Evolutionary conservation across 2,797 vertebrate species (phyloP), one percentile per base, ranked within the genome.

Genomic region (Lateolabrax maculatus): DNA sequence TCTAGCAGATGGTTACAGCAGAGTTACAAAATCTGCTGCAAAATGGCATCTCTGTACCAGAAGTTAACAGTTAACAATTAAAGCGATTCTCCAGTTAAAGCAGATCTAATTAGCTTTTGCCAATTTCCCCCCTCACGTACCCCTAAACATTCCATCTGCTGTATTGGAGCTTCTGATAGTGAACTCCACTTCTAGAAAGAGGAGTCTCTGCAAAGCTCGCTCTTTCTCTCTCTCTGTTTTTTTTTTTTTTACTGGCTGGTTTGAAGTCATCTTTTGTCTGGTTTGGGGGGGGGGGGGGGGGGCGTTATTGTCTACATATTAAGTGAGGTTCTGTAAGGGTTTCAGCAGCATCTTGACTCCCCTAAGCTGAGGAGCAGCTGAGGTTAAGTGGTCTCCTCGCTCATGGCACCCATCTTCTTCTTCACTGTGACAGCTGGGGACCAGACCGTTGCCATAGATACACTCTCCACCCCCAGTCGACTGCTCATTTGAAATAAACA

Each of bases 371-470:
- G 91, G 95, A 94, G 94, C 92, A 94, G 92, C 93, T 92, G 94
- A 94, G 94, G 95, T 95, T 95, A 95, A 95, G 94, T 96, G 95
- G 93, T 94, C 94, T 95, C 93, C 84, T 92, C 80, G 88, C 92
- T 94, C 90, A 83, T 93, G 91, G 93, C 92, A 95, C 94, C 94
- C 93, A 94, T 95, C 93, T 91, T 94, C 93, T 91, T 90, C 92
- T 92, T 90, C 86, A 87, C 84, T 19, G 53, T 95, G 93, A 95
- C 94, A 95, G 94, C 93, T 96, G 95, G 94, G 94, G 94, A 95
- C 95, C 93, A 92, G 87, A 91, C 87, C 62, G 94, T 95, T 94
- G 92, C 94, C 92, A 94, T 95, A 90, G 94, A 93, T 91, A 95
- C 93, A 72, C 79, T 83, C 90, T 87, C 92, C 89, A 87, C 85